Conservation (phyloP, 2,888 invertebrate genomes). For the Clusia tigrina region DNA sequence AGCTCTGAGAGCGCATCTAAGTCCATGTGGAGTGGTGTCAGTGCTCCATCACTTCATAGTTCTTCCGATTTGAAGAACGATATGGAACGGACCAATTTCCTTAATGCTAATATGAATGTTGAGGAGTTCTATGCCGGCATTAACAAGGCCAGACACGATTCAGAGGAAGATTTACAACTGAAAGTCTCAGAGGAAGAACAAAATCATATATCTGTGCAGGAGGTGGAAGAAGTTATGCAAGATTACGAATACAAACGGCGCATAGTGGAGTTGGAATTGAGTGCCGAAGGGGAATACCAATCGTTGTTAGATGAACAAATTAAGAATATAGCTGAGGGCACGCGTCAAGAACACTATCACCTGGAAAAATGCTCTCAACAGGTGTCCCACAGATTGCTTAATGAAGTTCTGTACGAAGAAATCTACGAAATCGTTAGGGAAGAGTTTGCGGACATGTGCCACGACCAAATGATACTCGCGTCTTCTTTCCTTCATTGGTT, state of each 20-base stretch:
- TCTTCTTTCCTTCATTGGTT: slow-evolving; percentile 66
- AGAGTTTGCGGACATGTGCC: slow-evolving; percentile 55
- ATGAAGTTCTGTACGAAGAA: slow-evolving; percentile 36
- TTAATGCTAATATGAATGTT: too few species aligned
- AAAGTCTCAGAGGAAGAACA: too few species aligned
- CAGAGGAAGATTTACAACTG: too few species aligned
- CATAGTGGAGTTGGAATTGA: neutral
- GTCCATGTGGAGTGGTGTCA: too few species aligned
- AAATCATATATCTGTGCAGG: too few species aligned
- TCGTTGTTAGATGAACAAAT: slow-evolving; percentile 4
- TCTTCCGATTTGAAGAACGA: too few species aligned
- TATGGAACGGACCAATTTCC: too few species aligned
- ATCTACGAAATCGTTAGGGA: slow-evolving; percentile 46
- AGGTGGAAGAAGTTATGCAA: too few species aligned
- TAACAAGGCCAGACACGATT: too few species aligned
- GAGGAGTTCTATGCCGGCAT: too few species aligned
- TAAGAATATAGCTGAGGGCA: slow-evolving; percentile 17
- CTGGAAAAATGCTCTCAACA: slow-evolving; percentile 18
- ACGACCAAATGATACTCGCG: slow-evolving; percentile 55
- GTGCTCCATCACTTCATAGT: too few species aligned
- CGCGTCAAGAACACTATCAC: slow-evolving; percentile 25
- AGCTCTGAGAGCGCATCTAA: too few species aligned
- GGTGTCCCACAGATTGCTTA: slow-evolving; percentile 24
- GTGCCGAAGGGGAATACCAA: slow-evolving; percentile 4
- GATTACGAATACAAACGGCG: neutral